Percentiles rank a stretch among this genome's conserved stretches.
Evolutionary conservation across 2,888 invertebrate genomes (phyloP).

Genomic region (Strigamia transsilvanica): DNA sequence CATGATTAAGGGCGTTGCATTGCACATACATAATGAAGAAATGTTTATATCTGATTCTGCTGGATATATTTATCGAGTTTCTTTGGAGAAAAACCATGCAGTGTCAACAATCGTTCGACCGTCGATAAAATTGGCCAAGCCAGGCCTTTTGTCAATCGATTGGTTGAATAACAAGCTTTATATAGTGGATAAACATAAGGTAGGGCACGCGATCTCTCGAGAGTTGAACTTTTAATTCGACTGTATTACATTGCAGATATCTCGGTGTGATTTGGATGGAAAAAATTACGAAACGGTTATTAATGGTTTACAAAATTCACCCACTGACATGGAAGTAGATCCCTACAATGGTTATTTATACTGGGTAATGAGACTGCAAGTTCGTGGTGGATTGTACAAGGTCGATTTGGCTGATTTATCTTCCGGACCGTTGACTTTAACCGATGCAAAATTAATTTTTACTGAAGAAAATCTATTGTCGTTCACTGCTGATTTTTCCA

Average conservation of each 20-base stretch:
- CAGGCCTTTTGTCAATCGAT: conserved; percentile 73
- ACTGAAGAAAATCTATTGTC: conserved; percentile 74
- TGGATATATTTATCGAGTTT: conserved; percentile 71
- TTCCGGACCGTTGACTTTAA: conserved; percentile 70
- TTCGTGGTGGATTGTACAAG: conserved; percentile 75
- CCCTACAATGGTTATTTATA: conserved; percentile 91
- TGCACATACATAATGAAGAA: conserved; percentile 75
- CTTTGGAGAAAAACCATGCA: conserved; percentile 50
- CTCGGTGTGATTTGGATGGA: conserved; percentile 79
- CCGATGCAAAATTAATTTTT: conserved; percentile 63
- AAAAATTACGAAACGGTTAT: conserved; percentile 75
- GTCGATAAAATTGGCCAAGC: conserved; percentile 63
- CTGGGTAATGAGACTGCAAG: conserved; percentile 71
- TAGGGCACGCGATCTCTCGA: background rate
- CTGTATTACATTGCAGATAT: conserved; percentile 70
- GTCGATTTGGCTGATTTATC: conserved; percentile 77
- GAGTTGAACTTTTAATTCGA: background rate
- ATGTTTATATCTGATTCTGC: conserved; percentile 80
- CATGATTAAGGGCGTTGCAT: conserved; percentile 70
- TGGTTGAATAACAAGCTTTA: conserved; percentile 89
- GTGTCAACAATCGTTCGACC: conserved; percentile 58
- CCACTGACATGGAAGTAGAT: conserved; percentile 86
- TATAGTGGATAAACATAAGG: conserved; percentile 72
- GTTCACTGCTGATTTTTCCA: conserved; percentile 82
- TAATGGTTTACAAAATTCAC: conserved; percentile 74